Evolutionary conservation across 2,113 vertebrate genomes (phyloP), one percentile per base, ranked within the genome.

Genomic region (Syngnathus scovelli): DNA sequence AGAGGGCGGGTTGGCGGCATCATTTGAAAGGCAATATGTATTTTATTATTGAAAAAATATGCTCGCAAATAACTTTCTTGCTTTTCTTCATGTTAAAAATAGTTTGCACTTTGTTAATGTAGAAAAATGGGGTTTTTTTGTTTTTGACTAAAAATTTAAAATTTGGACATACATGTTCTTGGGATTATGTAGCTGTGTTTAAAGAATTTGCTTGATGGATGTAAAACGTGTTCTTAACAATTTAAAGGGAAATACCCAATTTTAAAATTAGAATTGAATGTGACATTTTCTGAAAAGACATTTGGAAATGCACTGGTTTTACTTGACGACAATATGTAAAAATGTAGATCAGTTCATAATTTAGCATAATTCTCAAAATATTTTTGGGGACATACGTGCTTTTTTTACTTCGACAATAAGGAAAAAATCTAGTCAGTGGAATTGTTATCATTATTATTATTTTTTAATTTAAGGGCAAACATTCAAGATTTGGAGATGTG

Each of bases 111-210:
- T 9, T 52, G n/a, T 19, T 52, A 13, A 13, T 11, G 0, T 11
- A 43, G 12, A 43, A 52, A 11, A 9, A 3, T 1, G 1, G 0
- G 0, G 7, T n/a, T 51, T 10, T 8, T 2, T 6, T 7, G 3
- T n/a, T 52, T 52, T 52, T 52, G 7, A 16, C 18, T 51, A 7
- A 51, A 18, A 51, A 19, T 51, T 6, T n/a, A 18, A 4, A 51
- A 19, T 18, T 33, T 33, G 1, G 5, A 13, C 13, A 36, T 1
- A 46, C 5, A 7, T 36, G 23, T 56, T 36, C 13, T 56, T 33
- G 5, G 3, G 1, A 12, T 33, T 3, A 15, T 56, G 13, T 3
- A 16, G 4, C 12, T 13, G 0, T 15, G 1, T 56, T 36, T 33
- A 36, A 33, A 56, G 12, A 56, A 33, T 56, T 33, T 6, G 11